Evolutionary conservation across 1,140 invertebrate species (phyloP), one percentile per base, ranked within the genome.

Genomic region (Zaprionus ornatus): DNA sequence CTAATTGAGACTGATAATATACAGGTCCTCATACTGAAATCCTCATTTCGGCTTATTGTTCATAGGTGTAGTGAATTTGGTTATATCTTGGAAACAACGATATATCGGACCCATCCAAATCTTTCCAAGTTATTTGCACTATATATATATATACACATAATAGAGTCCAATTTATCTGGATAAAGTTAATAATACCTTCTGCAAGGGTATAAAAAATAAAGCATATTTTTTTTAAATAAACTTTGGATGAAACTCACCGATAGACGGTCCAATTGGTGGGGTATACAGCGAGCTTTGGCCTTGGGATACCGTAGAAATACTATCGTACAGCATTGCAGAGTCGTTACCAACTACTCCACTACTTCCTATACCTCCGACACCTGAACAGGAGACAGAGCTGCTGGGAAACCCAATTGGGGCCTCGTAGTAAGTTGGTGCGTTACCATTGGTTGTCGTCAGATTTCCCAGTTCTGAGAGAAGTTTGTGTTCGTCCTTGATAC

Each of bases 401-500:
- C 95, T 94, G 69, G 95, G 92, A 91, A 95, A 95, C 75, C 94
- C 94, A 76, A 93, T 94, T 78, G 95, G 94, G 61, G 93, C 81
- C 73, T 95, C 95, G 87, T 95, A 95, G 91, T 95, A 96, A n/a
- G 93, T 77, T 17, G 90, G 72, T 2, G 92, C 80, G 21, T 45
- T 91, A 59, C 92, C 92, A 27, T 59, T 81, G 21, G 64, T 73
- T 45, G 91, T 59, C 60, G 93, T 94, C 77, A 94, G 91, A 40
- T 94, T 95, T 10, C 96, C 96, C 7, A 97, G 94, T 91, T 97
- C 97, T 23, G 96, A 97, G 55, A 97, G 93, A 57, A 97, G 93
- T 93, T 97, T 97, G 93, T 97, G 96, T 88, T 97, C 97, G 92
- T 97, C 97, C 92, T 97, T 97, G 82, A 97, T 95, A 90, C 95